phyloP scores from a whole-genome alignment of 2,888 invertebrate genomes.

The Conistra vaccinii region DNA sequence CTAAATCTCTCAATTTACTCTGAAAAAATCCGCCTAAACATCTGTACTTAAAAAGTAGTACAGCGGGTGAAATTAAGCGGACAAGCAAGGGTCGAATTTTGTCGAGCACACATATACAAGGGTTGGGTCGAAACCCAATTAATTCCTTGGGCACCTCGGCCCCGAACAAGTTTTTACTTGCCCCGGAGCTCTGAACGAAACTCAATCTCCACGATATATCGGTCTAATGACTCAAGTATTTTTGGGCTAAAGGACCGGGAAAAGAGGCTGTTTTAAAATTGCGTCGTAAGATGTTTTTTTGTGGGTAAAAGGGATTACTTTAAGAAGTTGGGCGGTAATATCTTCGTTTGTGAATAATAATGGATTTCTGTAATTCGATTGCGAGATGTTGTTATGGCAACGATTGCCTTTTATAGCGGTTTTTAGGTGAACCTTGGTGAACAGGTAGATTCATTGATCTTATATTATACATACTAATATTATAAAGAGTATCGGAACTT shows the following conservation, averaged over 20 bases:
- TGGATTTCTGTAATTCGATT: slow-evolving; percentile 29
- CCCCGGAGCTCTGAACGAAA: slow-evolving; percentile 71
- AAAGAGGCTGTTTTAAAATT: slow-evolving; percentile 53
- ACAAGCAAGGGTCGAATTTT: slow-evolving; percentile 75
- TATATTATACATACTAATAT: too few relatives aligned
- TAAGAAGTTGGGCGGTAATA: slow-evolving; percentile 48
- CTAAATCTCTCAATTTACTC: not conserved
- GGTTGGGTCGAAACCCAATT: slow-evolving; percentile 80
- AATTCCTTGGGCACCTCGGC: slow-evolving; percentile 76
- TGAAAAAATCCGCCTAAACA: slow-evolving; percentile 35
- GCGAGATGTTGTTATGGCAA: not conserved
- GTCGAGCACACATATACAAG: slow-evolving; percentile 79
- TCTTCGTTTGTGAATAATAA: slow-evolving; percentile 38
- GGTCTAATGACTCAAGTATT: slow-evolving; percentile 68
- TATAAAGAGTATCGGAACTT: too few relatives aligned
- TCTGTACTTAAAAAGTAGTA: slow-evolving; percentile 58
- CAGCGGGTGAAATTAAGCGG: slow-evolving; percentile 72
- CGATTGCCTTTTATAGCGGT: not conserved
- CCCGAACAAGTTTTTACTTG: slow-evolving; percentile 75
- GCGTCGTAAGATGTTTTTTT: slow-evolving; percentile 48
- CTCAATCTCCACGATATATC: slow-evolving; percentile 74
- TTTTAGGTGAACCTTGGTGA: not conserved
- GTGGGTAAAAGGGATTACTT: slow-evolving; percentile 37
- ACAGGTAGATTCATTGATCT: not conserved
- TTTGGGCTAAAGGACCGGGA: slow-evolving; percentile 51